Conservation (phyloP, 2,113 vertebrate genomes). For the Pseudopipra pipra region DNA sequence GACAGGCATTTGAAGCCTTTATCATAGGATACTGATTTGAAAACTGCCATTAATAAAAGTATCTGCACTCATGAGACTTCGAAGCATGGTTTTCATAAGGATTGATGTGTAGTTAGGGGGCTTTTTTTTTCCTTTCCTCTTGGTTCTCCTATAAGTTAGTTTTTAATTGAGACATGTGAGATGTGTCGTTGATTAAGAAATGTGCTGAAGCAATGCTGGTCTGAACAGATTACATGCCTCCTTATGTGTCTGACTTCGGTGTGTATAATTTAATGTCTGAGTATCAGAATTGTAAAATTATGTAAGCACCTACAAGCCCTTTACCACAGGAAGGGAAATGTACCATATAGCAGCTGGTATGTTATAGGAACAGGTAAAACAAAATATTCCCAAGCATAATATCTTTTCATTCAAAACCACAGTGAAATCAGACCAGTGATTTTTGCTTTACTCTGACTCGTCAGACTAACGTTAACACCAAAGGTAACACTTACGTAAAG, state of each 20-base stretch:
- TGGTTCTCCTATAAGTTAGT: background rate
- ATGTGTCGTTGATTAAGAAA: background rate
- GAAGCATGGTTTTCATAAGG: background rate
- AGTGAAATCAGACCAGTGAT: background rate
- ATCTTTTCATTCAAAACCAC: background rate
- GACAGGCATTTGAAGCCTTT: background rate
- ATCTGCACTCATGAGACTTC: background rate
- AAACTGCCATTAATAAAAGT: conserved; percentile 30
- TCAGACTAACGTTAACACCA: background rate
- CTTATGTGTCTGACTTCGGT: background rate
- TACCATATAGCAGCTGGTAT: background rate
- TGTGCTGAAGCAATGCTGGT: background rate
- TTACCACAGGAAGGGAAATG: background rate
- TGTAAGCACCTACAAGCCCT: background rate
- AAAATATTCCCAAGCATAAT: background rate
- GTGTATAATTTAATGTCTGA: background rate
- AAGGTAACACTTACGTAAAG: background rate
- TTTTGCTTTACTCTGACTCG: background rate
- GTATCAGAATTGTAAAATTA: background rate
- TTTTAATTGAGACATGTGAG: conserved; percentile 11
- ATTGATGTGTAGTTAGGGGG: background rate
- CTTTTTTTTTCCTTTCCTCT: background rate
- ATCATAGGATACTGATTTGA: background rate
- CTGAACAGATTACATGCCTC: background rate
- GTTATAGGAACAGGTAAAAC: background rate